Evolutionary conservation across 2,888 invertebrate genomes (phyloP), one percentile per base, ranked within the genome.

Genomic region (Leptinotarsa rubiginosa): DNA sequence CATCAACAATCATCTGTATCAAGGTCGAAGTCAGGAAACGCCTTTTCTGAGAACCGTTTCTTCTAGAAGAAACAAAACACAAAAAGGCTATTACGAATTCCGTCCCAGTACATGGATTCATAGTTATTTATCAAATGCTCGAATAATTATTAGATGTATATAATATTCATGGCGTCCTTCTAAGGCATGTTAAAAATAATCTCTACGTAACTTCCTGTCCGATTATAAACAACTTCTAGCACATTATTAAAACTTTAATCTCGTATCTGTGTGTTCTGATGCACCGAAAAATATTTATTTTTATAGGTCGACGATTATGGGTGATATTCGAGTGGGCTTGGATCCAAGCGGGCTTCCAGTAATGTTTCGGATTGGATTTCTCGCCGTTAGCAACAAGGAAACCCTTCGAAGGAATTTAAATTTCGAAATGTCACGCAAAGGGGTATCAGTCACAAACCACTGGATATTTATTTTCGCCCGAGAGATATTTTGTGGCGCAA

Each of bases 201-300:
- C 78, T 74, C 76, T 75, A 79, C 79, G 80, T 78, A 80, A 81
- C 80, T 80, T 81, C 81, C 81, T 78, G 81, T 77, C 75, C 75
- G 73, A 73, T 79, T 79, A 81, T 77, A 80, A 79, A 81, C 81
- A 80, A 75, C 75, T 73, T 69, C 71, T 71, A 75, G 59, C 70
- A 69, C 75, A 76, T 72, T 74, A 76, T 76, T 72, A 75, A 75
- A 72, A 75, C 54, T 70, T 65, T 70, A 74, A 74, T 70, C 74
- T 74, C 70, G 64, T 74, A 74, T 74, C 70, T 70, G 66, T 41
- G 31, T 59, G 69, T 59, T 69, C 41, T 31, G 54, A 59, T 59
- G 69, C 47, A 69, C 47, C 25, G 59, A 69, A 69, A 56, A 69
- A 69, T 69, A 69, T 69, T 69, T 59, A 69, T 69, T 69, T 69